Percentiles rank a stretch among this genome's conserved stretches.
Conservation (phyloP, 1,140 invertebrate species). For the Homarus americanus region DNA sequence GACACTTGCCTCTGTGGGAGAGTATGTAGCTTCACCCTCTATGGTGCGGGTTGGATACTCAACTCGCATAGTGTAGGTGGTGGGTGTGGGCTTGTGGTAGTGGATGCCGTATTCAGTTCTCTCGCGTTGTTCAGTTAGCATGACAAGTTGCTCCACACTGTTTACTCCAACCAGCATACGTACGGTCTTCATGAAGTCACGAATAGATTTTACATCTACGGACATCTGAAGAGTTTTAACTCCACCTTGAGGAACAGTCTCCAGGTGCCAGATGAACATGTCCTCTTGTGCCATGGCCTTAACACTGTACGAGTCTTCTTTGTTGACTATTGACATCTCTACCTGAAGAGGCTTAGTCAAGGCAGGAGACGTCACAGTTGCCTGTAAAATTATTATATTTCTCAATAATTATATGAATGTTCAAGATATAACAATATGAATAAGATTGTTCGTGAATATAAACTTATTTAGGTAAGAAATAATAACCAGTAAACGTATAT, state of each 20-base stretch:
- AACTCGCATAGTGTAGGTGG: neutral
- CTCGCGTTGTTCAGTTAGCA: no score
- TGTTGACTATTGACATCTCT: neutral
- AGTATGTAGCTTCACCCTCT: neutral
- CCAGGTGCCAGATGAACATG: conserved; percentile 15
- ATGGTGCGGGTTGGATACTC: neutral
- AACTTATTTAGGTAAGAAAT: no score
- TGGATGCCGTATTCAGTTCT: no score
- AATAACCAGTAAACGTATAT: no score
- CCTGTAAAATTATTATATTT: neutral
- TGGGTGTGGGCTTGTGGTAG: no score
- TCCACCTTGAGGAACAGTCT: neutral
- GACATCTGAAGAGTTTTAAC: neutral
- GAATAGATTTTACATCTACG: neutral
- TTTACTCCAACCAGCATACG: neutral
- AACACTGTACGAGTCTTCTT: neutral
- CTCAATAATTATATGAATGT: no score
- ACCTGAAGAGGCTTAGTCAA: neutral
- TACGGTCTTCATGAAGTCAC: neutral
- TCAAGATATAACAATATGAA: no score
- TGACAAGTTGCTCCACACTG: no score
- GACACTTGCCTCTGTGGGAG: neutral
- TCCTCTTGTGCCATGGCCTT: neutral
- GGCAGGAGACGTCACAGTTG: neutral
- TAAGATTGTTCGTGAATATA: no score